phyloP scores from a whole-genome alignment of 2,888 invertebrate species.

The Drosophila pegasa region DNA sequence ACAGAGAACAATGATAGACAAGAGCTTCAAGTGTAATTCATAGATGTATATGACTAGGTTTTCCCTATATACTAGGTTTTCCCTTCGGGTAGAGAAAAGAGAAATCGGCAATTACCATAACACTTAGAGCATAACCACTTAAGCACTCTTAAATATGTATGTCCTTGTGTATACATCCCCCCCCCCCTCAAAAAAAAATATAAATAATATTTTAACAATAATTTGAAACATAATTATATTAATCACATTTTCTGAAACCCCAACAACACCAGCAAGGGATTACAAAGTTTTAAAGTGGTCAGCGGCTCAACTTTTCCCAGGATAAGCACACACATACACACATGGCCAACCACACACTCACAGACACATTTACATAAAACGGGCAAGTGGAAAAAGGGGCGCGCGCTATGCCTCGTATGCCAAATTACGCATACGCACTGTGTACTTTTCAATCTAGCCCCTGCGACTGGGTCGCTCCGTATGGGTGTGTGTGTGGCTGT shows the following conservation, averaged over 20 bases:
- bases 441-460: slow-evolving; percentile 53
- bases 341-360: neutral
- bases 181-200: no score
- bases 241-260: neutral
- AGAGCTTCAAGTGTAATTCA: no score
- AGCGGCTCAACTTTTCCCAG: neutral
- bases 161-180: no score
- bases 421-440: slow-evolving; percentile 70
- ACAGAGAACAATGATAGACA: no score
- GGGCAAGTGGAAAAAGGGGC: slow-evolving; percentile 26
- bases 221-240: slow-evolving; percentile 1
- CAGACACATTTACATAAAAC: neutral
- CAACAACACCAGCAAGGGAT: neutral
- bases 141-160: no score
- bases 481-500: slow-evolving; percentile 7
- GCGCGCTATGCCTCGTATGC: slow-evolving; percentile 21
- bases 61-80: no score
- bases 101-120: no score
- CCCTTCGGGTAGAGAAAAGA: no score
- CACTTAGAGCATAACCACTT: no score
- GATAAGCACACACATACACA: neutral
- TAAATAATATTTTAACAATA: no score
- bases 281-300: slow-evolving; percentile 5
- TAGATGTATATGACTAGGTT: no score
- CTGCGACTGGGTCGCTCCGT: slow-evolving; percentile 5